Percentiles rank a stretch among this genome's conserved stretches.
phyloP scores from a whole-genome alignment of 2,113 vertebrate species.

The Boulengeromyrus knoepffleri region DNA sequence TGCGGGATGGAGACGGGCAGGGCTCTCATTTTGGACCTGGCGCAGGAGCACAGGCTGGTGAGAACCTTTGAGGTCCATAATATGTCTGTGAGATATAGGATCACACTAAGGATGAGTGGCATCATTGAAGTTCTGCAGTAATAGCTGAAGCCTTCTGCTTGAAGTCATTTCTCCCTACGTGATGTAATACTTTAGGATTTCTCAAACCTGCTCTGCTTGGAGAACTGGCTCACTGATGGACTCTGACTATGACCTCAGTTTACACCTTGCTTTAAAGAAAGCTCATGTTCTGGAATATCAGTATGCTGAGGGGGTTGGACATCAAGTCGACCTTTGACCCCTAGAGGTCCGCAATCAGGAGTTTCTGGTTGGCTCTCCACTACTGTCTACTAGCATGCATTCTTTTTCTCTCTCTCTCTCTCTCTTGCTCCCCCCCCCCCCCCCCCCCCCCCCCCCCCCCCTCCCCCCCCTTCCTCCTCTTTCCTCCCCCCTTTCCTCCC shows the following conservation, averaged over 20 bases:
- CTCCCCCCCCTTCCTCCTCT: too few species aligned
- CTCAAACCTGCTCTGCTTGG: too few species aligned
- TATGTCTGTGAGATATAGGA: not conserved
- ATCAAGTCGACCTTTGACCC: not conserved
- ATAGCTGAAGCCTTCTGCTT: not conserved
- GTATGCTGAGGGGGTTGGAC: not conserved
- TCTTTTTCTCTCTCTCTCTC: not conserved
- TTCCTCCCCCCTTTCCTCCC: too few species aligned
- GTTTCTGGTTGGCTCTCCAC: not conserved
- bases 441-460: too few species aligned
- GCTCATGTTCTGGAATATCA: not conserved
- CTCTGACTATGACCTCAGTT: too few species aligned
- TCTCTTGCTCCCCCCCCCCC: too few species aligned
- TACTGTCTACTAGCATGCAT: too few species aligned
- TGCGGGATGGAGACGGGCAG: conserved; percentile 35
- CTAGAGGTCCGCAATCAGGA: too few species aligned
- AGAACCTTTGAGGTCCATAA: conserved; percentile 3
- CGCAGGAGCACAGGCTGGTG: conserved; percentile 38
- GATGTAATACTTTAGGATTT: not conserved
- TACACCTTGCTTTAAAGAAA: not conserved
- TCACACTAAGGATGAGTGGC: not conserved
- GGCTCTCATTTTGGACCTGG: conserved; percentile 27
- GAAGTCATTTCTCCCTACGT: not conserved
- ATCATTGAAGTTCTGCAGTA: not conserved
- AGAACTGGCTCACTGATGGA: too few species aligned